Conservation (phyloP, 2,888 invertebrate genomes). For the Parthenolecanium corni region DNA sequence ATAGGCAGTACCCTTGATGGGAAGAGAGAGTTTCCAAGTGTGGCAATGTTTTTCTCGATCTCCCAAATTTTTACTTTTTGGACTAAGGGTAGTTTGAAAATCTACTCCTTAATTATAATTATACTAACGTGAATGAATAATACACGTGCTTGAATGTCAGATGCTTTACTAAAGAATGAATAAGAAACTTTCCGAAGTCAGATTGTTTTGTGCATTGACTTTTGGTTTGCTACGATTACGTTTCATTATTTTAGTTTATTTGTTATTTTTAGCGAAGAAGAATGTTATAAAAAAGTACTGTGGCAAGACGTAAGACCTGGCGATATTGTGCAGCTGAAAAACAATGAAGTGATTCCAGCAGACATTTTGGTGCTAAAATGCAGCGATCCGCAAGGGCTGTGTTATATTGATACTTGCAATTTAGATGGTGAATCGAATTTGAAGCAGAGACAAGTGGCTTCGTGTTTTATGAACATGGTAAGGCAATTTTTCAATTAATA, state of each 20-base stretch:
- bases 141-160: too few relatives aligned
- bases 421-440: constrained; percentile 30
- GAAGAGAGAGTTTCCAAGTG: too few relatives aligned
- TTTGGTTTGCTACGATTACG: too few relatives aligned
- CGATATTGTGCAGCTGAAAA: constrained; percentile 86
- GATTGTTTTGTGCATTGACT: too few relatives aligned
- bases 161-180: too few relatives aligned
- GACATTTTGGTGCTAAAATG: constrained; percentile 82
- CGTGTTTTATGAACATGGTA: constrained; percentile 24
- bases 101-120: too few relatives aligned
- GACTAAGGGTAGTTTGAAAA: too few relatives aligned
- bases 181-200: too few relatives aligned
- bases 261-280: constrained; percentile 53
- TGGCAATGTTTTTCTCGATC: too few relatives aligned
- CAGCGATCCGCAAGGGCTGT: constrained; percentile 55
- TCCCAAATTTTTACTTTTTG: too few relatives aligned
- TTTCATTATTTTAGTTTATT: neutral
- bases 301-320: constrained; percentile 90
- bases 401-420: constrained; percentile 28
- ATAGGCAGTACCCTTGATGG: too few relatives aligned
- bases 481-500: neutral
- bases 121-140: too few relatives aligned
- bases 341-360: constrained; percentile 93
- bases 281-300: constrained; percentile 68
- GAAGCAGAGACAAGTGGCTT: constrained; percentile 29